Conservation (phyloP, 2,113 vertebrate species). For the Pomatorhinus ruficollis region DNA sequence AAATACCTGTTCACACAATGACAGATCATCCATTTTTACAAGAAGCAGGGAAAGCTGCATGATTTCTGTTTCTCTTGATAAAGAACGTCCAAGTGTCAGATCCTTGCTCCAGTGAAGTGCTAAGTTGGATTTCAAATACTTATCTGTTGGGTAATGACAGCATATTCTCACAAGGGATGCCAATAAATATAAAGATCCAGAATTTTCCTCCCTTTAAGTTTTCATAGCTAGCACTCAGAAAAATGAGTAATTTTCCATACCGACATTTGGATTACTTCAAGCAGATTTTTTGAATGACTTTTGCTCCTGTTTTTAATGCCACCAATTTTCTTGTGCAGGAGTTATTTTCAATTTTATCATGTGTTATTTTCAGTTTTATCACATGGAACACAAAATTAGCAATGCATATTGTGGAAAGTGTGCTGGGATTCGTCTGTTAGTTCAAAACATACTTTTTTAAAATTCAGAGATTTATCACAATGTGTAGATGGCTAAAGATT, state of each 20-base stretch:
- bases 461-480: not conserved
- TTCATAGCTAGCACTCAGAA: conserved; percentile 12
- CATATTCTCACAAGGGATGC: conserved; percentile 27
- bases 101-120: not conserved
- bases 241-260: conserved; percentile 14
- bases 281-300: conserved; percentile 51
- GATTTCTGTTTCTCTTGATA: not conserved
- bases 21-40: not conserved
- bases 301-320: conserved; percentile 17
- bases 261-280: conserved; percentile 18
- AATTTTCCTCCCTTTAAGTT: conserved; percentile 5
- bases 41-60: not conserved
- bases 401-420: not conserved
- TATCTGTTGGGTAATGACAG: conserved; percentile 36
- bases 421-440: conserved; percentile 9
- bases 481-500: not conserved
- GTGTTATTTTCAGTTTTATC: conserved; percentile 28
- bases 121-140: not conserved
- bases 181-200: conserved; percentile 40
- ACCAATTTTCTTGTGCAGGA: not conserved
- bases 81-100: not conserved
- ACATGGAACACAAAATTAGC: not conserved
- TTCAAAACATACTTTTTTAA: not conserved
- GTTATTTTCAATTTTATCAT: conserved; percentile 23
- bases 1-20: not conserved